phyloP scores from a whole-genome alignment of 2,113 vertebrate species.

The Zosterops japonicus region DNA sequence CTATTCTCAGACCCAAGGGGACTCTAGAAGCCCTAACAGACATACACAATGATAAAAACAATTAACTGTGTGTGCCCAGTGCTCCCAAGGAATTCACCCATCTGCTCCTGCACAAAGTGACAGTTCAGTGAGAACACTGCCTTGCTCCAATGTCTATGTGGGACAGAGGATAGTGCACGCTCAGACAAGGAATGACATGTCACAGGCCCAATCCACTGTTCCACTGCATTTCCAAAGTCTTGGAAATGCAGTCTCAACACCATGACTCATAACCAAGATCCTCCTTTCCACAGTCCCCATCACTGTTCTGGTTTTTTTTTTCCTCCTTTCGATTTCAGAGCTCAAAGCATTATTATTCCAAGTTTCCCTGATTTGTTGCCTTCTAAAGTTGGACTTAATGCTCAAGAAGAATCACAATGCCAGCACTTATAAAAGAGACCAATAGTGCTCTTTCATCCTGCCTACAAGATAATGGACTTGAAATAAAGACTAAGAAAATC shows the following conservation, averaged over 20 bases:
- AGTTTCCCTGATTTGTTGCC: neutral
- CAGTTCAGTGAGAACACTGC: fast-evolving
- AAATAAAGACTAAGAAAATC: neutral
- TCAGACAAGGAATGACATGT: neutral
- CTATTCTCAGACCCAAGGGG: neutral
- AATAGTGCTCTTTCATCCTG: neutral
- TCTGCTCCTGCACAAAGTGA: neutral
- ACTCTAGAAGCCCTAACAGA: neutral
- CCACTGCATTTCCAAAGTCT: neutral
- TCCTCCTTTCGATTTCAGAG: neutral
- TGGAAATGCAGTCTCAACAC: neutral
- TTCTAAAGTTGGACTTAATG: neutral
- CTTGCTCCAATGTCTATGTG: fast-evolving
- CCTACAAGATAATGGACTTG: neutral
- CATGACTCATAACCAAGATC: neutral
- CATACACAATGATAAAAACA: neutral
- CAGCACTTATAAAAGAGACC: neutral
- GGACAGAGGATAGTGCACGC: neutral
- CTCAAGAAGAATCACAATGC: neutral
- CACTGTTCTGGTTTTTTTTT: neutral
- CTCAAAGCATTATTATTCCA: neutral
- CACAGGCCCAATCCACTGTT: neutral
- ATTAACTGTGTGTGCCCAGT: fast-evolving
- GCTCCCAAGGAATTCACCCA: neutral
- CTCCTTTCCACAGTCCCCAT: neutral